Percentiles rank a stretch among this genome's conserved stretches.
These are phyloP conservation scores for Pimephales promelas DNA, from an alignment of 2,113 vertebrate species.

Conservation along the genomic window DNA sequence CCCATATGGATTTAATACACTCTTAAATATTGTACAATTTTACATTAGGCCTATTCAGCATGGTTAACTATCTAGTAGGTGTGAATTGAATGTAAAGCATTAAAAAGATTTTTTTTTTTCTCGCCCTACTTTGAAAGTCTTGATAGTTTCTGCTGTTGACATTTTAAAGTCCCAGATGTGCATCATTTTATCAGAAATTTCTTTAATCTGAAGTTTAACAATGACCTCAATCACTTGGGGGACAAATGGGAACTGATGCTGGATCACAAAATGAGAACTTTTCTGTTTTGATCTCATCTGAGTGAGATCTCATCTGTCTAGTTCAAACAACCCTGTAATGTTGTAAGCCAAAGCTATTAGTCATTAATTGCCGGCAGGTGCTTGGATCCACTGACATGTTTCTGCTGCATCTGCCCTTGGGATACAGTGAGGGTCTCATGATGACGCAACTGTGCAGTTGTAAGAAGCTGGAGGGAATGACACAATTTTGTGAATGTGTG, in stretches of 20 bases:
- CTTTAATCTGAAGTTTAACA: constrained; percentile 14
- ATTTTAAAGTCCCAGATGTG: not conserved
- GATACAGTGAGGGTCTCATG: not conserved
- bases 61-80: not conserved
- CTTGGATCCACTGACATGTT: constrained; percentile 44
- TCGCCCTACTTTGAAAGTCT: not conserved
- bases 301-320: constrained; percentile 13
- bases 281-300: constrained; percentile 24
- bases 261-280: not conserved
- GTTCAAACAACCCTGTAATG: constrained; percentile 11
- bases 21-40: not conserved
- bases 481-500: not conserved
- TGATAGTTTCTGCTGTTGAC: not conserved
- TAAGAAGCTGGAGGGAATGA: not conserved
- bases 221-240: constrained; percentile 22
- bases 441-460: not conserved
- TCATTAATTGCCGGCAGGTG: constrained; percentile 57
- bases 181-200: not conserved
- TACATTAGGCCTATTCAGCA: not conserved
- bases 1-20: not conserved
- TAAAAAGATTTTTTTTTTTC: not conserved
- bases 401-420: not conserved
- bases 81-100: not conserved
- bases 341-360: constrained; percentile 37
- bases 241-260: not conserved